Conservation (phyloP, 2,113 vertebrate genomes). For the Eulemur rufifrons region DNA sequence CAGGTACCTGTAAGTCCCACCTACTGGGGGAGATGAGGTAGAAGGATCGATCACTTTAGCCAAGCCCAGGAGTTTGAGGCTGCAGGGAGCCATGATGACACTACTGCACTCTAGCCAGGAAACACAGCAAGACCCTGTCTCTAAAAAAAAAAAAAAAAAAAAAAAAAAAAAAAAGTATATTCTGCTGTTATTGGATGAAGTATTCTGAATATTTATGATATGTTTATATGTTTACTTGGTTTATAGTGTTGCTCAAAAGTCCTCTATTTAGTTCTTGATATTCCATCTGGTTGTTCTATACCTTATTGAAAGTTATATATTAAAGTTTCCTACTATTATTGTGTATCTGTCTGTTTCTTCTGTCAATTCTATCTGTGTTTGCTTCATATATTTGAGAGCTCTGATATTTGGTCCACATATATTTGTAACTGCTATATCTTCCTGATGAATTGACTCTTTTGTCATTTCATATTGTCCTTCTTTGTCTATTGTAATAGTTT, state of each 20-base stretch:
- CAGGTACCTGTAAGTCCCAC: too few species aligned
- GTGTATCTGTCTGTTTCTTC: neutral
- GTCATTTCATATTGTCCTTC: neutral
- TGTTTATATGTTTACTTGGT: neutral
- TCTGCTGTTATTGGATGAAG: neutral
- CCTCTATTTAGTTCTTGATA: neutral
- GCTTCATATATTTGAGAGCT: neutral
- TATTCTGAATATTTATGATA: neutral
- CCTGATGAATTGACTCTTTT: neutral
- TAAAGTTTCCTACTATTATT: neutral
- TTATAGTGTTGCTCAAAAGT: neutral
- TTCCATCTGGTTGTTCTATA: neutral
- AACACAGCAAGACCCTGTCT: too few species aligned
- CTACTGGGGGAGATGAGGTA: too few species aligned
- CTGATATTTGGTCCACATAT: neutral
- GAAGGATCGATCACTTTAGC: too few species aligned
- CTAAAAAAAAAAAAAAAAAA: too few species aligned
- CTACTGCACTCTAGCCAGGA: too few species aligned
- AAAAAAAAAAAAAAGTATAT: neutral
- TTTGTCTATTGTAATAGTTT: neutral
- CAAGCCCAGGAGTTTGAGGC: too few species aligned
- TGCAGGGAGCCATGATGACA: too few species aligned
- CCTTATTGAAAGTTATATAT: neutral
- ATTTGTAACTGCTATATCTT: neutral
- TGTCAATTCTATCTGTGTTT: neutral